Conservation (phyloP, 1,140 invertebrate species). For the Pectinophora gossypiella region DNA sequence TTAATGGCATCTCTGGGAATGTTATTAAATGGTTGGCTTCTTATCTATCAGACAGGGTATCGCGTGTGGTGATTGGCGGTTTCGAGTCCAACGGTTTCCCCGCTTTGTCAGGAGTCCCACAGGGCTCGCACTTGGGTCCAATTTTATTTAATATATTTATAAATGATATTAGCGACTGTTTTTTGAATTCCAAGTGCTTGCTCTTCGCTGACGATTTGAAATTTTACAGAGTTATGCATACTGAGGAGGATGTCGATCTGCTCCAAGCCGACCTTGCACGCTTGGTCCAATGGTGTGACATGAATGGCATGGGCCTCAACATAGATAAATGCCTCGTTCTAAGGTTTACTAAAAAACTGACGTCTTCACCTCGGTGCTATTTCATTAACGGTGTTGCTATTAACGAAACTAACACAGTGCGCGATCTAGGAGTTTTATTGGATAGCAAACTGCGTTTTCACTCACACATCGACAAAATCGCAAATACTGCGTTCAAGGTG, state of each 20-base stretch:
- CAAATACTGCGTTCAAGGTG: background rate
- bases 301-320: slow-evolving; percentile 2
- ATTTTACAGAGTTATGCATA: background rate
- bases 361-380: background rate
- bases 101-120: slow-evolving; percentile 18
- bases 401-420: background rate
- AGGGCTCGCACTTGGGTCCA: slow-evolving; percentile 23
- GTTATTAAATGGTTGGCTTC: slow-evolving; percentile 18
- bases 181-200: slow-evolving; percentile 8
- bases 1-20: slow-evolving; percentile 13
- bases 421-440: background rate
- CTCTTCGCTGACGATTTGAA: slow-evolving; percentile 23
- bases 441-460: background rate
- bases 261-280: background rate
- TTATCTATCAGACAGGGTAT: slow-evolving; percentile 15
- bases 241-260: background rate
- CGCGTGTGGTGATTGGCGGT: slow-evolving; percentile 16
- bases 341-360: background rate
- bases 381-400: background rate
- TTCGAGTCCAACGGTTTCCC: slow-evolving; percentile 6
- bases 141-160: slow-evolving; percentile 15
- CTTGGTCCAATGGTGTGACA: background rate
- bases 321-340: slow-evolving; percentile 1
- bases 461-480: background rate
- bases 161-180: slow-evolving; percentile 15